Conservation (phyloP, 2,797 vertebrate genomes). For the Perodicticus potto region DNA sequence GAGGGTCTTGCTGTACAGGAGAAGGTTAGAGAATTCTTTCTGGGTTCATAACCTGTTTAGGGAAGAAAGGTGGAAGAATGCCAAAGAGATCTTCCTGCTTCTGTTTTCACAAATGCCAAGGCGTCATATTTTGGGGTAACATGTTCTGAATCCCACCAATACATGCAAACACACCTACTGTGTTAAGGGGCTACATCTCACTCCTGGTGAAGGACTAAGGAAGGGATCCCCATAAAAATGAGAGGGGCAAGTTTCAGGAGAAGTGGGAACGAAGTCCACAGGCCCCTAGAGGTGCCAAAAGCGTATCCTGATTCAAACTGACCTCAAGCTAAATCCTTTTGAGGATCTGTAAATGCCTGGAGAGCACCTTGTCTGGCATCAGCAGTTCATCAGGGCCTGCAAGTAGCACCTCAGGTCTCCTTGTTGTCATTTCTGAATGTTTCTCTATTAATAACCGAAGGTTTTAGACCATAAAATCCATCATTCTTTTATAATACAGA, state of each 20-base stretch:
- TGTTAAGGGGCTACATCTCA: not conserved
- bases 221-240: not conserved
- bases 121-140: no score
- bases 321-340: rapidly evolving
- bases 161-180: not conserved
- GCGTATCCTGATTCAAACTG: not conserved
- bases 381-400: not conserved
- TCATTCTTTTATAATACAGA: constrained; percentile 59
- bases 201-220: not conserved
- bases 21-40: not conserved
- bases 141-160: not conserved
- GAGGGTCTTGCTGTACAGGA: not conserved
- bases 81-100: not conserved
- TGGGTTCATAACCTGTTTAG: not conserved
- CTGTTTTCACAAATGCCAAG: not conserved
- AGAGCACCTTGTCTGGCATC: not conserved
- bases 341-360: rapidly evolving
- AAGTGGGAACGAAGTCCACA: not conserved
- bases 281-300: not conserved
- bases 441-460: constrained; percentile 59
- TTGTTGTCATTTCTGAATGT: constrained; percentile 26
- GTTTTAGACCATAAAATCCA: constrained; percentile 60
- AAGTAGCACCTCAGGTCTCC: not conserved
- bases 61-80: not conserved
- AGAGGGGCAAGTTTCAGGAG: not conserved